Evolutionary conservation across 1,140 invertebrate genomes (phyloP), one percentile per base, ranked within the genome.

Genomic region (Drosophila aff.): DNA sequence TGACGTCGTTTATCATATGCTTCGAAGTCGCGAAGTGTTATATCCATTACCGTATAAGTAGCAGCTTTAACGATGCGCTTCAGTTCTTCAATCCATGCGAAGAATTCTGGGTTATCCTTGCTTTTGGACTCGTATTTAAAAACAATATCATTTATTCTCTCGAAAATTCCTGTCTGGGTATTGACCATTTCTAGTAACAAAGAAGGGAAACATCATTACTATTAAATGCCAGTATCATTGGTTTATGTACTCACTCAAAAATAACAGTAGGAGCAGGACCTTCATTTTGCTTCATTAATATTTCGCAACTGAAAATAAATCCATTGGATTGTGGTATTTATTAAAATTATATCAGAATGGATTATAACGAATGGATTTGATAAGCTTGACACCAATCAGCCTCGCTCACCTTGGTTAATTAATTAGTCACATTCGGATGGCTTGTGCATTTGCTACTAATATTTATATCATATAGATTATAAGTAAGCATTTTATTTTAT

Each of bases 31-130:
- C 8, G 1, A 23, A 38, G 13, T 16, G 4, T 3, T 2, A 0
- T 0, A 3, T 1, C 3, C 3, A 10, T 55, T 1, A 10, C 4
- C 4, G 0, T 0, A 9, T 1, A 9, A 15, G 2, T 4, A 9
- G 7, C 11, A 7, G 5, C 16, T 23, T 5, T 1, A 38, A 1
- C 0, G 1, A 8, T 5, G 4, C 6, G 7, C 1, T 55, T 5
- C 4, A 23, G 2, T 0, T 16, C 1, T 11, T 38, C 15, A 16
- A 55, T 10, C 52, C 18, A 38, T 38, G 10, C 0, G 15, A 3
- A 5, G 21, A 57, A 23, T 13, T 57, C 36, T 11, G 36, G 9
- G 21, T 57, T 40, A 2, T 9, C 21, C 5, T 0, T n/a, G 21
- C 8, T 2, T 7, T 6, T 0, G 3, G 0, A 0, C 8, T 11